Evolutionary conservation across 2,113 vertebrate species (phyloP), one percentile per base, ranked within the genome.

Genomic region (Coregonus clupeaformis): DNA sequence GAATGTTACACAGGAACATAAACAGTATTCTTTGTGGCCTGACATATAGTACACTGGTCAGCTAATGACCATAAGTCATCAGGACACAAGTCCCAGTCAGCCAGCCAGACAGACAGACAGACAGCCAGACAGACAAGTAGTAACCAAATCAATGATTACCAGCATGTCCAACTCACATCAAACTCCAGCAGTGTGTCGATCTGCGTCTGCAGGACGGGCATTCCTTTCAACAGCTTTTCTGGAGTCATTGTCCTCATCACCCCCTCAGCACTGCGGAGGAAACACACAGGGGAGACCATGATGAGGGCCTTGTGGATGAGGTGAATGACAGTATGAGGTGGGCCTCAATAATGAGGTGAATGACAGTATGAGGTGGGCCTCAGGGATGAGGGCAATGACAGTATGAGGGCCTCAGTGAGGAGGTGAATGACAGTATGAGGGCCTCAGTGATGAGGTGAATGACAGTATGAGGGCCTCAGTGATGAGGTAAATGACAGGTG

Each of bases 101-200:
- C n/a, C n/a, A n/a, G n/a, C 49, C 12, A 62, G 20, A n/a, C 2
- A 22, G 57, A 13, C 3, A 62, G 57, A 63, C 29, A 71, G 29
- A 63, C 55, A 72, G 24, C 30, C 25, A 72, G 65, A 60, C 3
- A 63, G 36, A 22, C 55, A 59, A 16, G 4, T 3, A 2, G 49
- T 52, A 12, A 12, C 2, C 49, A 52, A 18, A 52, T 52, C 49
- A 52, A 52, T 52, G 49, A 29, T 52, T 22, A 29, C 20, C 25
- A 65, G n/a, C n/a, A 67, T 6, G 36, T 68, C 45, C 4, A 24
- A 94, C 96, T 71, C 92, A 99, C 97, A 80, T 98, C 96, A 30
- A 99, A 99, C 90, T 98, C 98, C 89, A 99, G 94, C 79, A 99
- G 93, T 59, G 97, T 97, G 91, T 98, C 97, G n/a, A 99, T 97